Conservation (phyloP, 2,113 vertebrate species). For the Rhinoptilus africanus region DNA sequence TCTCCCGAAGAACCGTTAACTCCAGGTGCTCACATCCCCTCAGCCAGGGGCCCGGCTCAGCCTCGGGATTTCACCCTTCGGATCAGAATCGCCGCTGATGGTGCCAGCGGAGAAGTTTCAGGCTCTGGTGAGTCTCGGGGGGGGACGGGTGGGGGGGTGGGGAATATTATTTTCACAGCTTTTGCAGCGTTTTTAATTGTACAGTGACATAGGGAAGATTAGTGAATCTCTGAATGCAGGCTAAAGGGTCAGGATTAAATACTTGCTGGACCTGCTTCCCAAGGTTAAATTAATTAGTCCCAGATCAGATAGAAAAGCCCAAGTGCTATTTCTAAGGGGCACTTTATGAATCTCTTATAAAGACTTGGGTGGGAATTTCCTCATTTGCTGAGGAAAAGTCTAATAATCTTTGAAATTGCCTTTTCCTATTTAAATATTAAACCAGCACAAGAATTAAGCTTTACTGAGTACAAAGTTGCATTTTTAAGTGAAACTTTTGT, state of each 20-base stretch:
- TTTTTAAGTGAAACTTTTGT: background rate
- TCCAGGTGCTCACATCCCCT: background rate
- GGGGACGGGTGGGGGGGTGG: fast-evolving
- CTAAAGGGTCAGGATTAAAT: background rate
- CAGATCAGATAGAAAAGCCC: background rate
- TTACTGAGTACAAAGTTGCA: background rate
- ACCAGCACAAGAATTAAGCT: background rate
- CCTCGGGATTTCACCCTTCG: background rate
- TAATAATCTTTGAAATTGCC: background rate
- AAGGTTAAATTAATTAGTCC: background rate
- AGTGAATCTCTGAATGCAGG: background rate
- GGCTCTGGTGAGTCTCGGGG: slow-evolving; percentile 74
- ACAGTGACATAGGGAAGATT: background rate
- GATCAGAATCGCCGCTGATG: fast-evolving
- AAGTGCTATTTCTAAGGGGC: background rate
- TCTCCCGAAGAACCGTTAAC: background rate
- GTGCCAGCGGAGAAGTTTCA: slow-evolving; percentile 22
- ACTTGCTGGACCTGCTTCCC: background rate
- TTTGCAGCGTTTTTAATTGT: background rate
- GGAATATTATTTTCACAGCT: background rate
- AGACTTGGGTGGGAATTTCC: background rate
- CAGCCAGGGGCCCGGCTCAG: background rate
- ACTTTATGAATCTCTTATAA: background rate
- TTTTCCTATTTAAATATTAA: background rate
- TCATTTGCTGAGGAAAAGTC: background rate